phyloP scores from a whole-genome alignment of 2,888 invertebrate species.

The Hirtodrosophila histrioides region DNA sequence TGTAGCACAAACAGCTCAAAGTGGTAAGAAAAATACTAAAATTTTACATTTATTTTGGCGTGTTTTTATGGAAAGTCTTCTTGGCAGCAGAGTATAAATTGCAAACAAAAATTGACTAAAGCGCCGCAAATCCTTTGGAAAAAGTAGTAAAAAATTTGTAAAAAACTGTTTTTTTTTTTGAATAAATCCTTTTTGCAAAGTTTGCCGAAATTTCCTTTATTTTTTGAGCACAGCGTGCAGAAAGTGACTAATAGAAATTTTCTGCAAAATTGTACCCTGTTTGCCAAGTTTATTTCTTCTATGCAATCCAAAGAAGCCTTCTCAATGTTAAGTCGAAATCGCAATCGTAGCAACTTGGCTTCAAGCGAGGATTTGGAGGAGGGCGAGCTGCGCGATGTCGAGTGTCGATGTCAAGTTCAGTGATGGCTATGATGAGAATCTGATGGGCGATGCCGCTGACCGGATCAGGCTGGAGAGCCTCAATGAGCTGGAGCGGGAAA shows the following conservation, averaged over 20 bases:
- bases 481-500: slow-evolving; percentile 35
- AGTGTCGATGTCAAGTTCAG: not conserved
- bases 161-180: not conserved
- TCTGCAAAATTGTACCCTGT: no score
- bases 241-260: no score
- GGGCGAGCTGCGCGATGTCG: slow-evolving; percentile 19
- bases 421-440: slow-evolving; percentile 36
- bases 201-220: not conserved
- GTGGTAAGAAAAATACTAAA: slow-evolving; percentile 3
- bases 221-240: not conserved
- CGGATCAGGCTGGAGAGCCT: slow-evolving; percentile 12
- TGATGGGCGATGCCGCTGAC: slow-evolving; percentile 26
- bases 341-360: not conserved
- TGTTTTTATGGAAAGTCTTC: not conserved
- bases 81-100: no score
- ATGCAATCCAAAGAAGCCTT: no score
- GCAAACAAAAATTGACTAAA: not conserved
- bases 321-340: no score
- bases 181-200: not conserved
- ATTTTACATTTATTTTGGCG: slow-evolving; percentile 5
- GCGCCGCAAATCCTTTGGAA: not conserved
- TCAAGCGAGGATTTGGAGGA: slow-evolving; percentile 27
- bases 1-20: slow-evolving; percentile 22
- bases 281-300: no score
- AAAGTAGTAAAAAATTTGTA: slow-evolving; percentile 2